A percentile compares a stretch with the other conserved stretches of the same genome.
These are phyloP conservation scores for Noctua comes DNA, from an alignment of 2,888 invertebrate genomes.

Conservation along the genomic window DNA sequence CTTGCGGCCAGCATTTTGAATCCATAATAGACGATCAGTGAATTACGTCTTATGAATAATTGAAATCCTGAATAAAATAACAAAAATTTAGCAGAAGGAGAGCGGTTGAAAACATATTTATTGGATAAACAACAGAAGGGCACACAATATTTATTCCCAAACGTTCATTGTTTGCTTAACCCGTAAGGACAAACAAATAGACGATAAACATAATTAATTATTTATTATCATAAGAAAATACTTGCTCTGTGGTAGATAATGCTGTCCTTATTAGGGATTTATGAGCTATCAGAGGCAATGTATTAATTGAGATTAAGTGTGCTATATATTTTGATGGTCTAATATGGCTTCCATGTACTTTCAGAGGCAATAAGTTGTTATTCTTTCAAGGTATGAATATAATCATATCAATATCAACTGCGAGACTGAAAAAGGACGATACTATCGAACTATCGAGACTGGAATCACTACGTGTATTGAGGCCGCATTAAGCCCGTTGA, in stretches of 20 bases:
- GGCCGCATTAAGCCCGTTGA: too few relatives aligned
- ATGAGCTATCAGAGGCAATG: constrained; percentile 37
- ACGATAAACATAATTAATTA: constrained; percentile 56
- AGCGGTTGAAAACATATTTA: constrained; percentile 44
- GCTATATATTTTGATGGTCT: constrained; percentile 38
- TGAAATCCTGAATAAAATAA: constrained; percentile 44
- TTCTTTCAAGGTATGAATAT: background rate
- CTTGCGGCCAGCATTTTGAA: constrained; percentile 39
- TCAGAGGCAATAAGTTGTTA: background rate
- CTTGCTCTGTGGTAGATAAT: constrained; percentile 40
- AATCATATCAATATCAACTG: background rate
- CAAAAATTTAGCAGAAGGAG: constrained; percentile 13
- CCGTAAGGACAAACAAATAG: constrained; percentile 42
- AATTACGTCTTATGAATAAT: constrained; percentile 60
- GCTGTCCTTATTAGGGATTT: constrained; percentile 40
- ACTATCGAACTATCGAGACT: background rate
- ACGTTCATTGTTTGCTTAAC: constrained; percentile 50
- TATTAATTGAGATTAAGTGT: constrained; percentile 57
- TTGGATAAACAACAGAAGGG: constrained; percentile 40
- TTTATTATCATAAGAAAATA: constrained; percentile 55
- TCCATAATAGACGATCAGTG: constrained; percentile 46
- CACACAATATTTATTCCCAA: constrained; percentile 47
- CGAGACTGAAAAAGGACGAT: background rate
- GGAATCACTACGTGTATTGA: background rate
- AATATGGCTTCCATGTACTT: constrained; percentile 23